phyloP scores from a whole-genome alignment of 2,888 invertebrate genomes.

The Halictus quadricinctus region DNA sequence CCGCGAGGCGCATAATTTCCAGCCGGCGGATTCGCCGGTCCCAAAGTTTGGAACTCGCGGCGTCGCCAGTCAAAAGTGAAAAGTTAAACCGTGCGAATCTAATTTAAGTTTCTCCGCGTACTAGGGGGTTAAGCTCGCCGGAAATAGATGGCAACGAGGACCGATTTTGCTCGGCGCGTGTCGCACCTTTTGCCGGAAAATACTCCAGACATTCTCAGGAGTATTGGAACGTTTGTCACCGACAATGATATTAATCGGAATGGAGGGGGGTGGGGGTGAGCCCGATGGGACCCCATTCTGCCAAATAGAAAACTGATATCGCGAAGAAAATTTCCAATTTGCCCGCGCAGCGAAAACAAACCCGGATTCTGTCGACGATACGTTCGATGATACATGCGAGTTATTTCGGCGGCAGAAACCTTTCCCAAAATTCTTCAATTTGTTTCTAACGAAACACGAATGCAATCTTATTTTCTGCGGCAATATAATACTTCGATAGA shows the following conservation, averaged over 20 bases:
- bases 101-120: conserved; percentile 56
- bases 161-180: conserved; percentile 13
- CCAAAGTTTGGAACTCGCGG: conserved; percentile 26
- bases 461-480: too few species aligned
- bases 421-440: background rate
- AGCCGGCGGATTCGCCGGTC: conserved; percentile 13
- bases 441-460: background rate
- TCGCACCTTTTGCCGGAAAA: background rate
- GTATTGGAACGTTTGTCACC: background rate
- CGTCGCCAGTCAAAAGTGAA: conserved; percentile 44
- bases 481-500: too few species aligned
- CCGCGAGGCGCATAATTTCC: conserved; percentile 32
- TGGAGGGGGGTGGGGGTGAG: background rate
- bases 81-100: conserved; percentile 58
- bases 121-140: conserved; percentile 18
- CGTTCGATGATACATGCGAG: background rate
- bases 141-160: conserved; percentile 20
- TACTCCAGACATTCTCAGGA: background rate
- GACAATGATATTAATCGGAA: background rate
- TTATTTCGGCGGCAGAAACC: background rate
- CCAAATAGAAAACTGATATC: conserved; percentile 7
- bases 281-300: background rate
- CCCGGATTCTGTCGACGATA: background rate
- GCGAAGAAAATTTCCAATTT: background rate
- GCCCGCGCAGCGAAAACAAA: background rate